Base-by-base conservation (phyloP, 2,888 invertebrate genomes). In the Hypomecis atomaria region DNA sequence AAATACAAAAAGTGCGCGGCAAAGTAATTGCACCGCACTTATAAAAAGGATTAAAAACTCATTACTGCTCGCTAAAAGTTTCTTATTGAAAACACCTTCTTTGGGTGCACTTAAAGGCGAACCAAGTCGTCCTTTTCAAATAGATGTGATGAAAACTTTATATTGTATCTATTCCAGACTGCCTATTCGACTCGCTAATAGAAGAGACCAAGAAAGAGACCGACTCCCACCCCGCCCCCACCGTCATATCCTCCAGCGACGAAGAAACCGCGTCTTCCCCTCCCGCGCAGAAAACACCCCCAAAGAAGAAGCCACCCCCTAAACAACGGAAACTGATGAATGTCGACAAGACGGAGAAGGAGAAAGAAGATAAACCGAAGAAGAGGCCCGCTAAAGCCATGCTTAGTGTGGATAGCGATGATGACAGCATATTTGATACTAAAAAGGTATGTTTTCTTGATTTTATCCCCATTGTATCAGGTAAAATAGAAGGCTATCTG, bases 131-230 rank as follows among this genome's bases (percentile, higher is more conserved):
- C n/a, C n/a, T n/a, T n/a, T n/a, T n/a, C n/a, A n/a, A n/a, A n/a
- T n/a, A n/a, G n/a, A n/a, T n/a, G n/a, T n/a, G n/a, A n/a, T n/a
- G n/a, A n/a, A n/a, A 10, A 13, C 40, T 33, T n/a, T 8, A 9
- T n/a, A 9, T 49, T n/a, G 38, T 36, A 56, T 10, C 1, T 6
- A n/a, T 62, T 64, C 6, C 85, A 93, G 93, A 93, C 58, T 92
- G 90, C 69, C 82, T 93, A 10, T 93, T 93, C 78, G 93, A 93
- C 73, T 93, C 93, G 0, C 75, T 93, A 59, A 93, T 93, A 66
- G 93, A 92, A 69, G 92, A 92, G 50, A 83, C 90, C 0, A 90
- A 89, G 70, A 91, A 88, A 11, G 89, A 90, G 0, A 69, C 73
- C 9, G 82, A 76, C 43, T 34, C 63, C 0, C 65, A 58, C 70